Conservation (phyloP, 2,113 vertebrate species). For the Mesoclemmys tuberculata region DNA sequence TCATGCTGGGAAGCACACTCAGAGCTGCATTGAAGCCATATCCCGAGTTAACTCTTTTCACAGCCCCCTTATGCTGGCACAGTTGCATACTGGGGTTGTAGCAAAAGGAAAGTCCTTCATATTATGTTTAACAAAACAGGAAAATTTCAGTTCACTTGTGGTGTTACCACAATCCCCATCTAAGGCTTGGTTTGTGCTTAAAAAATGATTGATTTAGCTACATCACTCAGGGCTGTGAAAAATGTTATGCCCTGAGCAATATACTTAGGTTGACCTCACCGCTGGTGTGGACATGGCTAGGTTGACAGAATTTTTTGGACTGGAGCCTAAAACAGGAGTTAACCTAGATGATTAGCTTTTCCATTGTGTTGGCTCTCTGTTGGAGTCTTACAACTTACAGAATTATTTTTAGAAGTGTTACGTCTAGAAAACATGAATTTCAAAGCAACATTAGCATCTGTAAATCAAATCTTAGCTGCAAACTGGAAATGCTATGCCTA, state of each 20-base stretch:
- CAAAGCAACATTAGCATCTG: constrained; percentile 6
- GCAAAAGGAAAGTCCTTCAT: background rate
- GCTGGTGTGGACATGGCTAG: background rate
- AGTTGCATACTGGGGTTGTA: background rate
- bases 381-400: background rate
- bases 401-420: constrained; percentile 43
- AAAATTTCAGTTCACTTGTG: background rate
- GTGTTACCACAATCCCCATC: background rate
- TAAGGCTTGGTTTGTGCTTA: background rate
- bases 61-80: background rate
- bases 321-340: background rate
- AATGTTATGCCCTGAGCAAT: background rate
- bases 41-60: background rate
- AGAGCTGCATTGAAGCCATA: background rate
- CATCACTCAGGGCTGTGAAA: background rate
- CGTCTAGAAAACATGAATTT: background rate
- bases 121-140: background rate
- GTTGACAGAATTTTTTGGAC: background rate
- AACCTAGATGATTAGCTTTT: constrained; percentile 18
- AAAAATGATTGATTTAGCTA: background rate
- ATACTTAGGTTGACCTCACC: background rate
- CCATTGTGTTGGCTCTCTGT: constrained; percentile 3
- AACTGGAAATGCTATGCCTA: background rate
- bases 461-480: constrained; percentile 4
- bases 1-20: background rate